Percentiles rank a stretch among this genome's conserved stretches.
These are phyloP conservation scores for Pseudobourletiella spinata DNA, from an alignment of 1,140 invertebrate genomes.

Conservation along the genomic window DNA sequence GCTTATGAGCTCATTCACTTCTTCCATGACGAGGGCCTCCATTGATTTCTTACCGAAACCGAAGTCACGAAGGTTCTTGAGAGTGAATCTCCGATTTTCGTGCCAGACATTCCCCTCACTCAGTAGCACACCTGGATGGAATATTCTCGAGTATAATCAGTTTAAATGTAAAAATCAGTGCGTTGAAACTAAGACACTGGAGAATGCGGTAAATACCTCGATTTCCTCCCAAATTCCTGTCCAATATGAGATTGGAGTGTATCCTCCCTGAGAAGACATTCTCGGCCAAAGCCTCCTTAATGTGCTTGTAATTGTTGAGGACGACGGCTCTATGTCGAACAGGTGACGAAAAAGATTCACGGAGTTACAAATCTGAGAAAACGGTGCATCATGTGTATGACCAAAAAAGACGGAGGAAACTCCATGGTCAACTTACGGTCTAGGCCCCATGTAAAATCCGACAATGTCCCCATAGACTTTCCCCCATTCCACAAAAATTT, in stretches of 20 bases:
- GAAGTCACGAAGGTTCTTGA: conserved; percentile 42
- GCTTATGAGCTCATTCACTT: conserved; percentile 31
- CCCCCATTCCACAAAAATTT: background rate
- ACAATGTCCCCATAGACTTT: conserved; percentile 1
- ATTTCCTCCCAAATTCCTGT: background rate
- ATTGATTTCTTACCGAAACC: conserved; percentile 43
- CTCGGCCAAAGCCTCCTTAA: conserved; percentile 8
- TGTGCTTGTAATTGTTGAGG: conserved; percentile 6
- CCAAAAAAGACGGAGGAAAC: background rate
- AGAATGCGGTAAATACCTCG: background rate
- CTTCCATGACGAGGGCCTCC: conserved; percentile 38
- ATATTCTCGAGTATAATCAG: too few species aligned
- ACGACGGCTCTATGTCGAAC: conserved; percentile 1
- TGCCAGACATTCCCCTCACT: conserved; percentile 39
- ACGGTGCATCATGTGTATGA: background rate
- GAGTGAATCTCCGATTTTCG: conserved; percentile 42
- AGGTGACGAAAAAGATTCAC: too few species aligned
- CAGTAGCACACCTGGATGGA: conserved; percentile 16
- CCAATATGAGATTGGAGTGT: background rate
- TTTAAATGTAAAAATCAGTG: background rate
- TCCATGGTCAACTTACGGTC: background rate
- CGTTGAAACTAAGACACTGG: background rate
- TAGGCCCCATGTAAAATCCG: background rate
- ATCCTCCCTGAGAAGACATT: background rate
- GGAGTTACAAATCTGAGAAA: background rate